Conservation (phyloP, 2,797 vertebrate genomes). For the Muscicapa comitata region DNA sequence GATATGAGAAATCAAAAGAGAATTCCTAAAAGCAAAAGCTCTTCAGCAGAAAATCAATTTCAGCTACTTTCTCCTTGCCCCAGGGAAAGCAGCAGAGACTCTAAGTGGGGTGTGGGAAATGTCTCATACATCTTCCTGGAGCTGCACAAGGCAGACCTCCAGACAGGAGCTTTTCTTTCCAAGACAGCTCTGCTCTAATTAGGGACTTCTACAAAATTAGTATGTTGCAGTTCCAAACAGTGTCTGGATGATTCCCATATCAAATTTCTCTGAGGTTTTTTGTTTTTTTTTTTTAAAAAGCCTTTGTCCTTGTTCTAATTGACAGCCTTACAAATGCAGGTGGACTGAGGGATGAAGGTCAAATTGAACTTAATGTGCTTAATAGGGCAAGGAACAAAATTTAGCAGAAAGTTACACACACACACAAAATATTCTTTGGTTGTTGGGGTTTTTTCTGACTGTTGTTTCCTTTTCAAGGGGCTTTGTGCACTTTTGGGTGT, state of each 20-base stretch:
- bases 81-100: constrained; percentile 53
- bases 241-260: constrained; percentile 48
- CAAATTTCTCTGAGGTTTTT: not conserved
- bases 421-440: not conserved
- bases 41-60: constrained; percentile 67
- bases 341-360: constrained; percentile 53
- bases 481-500: not conserved
- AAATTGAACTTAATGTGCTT: not conserved
- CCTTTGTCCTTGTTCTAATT: constrained; percentile 24
- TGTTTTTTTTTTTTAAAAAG: not conserved
- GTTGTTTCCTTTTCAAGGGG: not conserved
- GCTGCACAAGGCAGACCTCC: constrained; percentile 22
- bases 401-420: not conserved
- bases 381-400: not conserved
- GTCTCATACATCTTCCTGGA: constrained; percentile 34
- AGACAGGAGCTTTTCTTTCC: constrained; percentile 50
- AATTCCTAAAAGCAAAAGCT: constrained; percentile 56
- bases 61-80: constrained; percentile 59
- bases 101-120: constrained; percentile 36
- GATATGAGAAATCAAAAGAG: constrained; percentile 49
- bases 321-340: constrained; percentile 33
- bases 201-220: constrained; percentile 41
- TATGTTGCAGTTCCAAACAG: constrained; percentile 20
- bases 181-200: constrained; percentile 54
- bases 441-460: not conserved